Conservation (phyloP, 2,113 vertebrate species). For the Scomber colias region DNA sequence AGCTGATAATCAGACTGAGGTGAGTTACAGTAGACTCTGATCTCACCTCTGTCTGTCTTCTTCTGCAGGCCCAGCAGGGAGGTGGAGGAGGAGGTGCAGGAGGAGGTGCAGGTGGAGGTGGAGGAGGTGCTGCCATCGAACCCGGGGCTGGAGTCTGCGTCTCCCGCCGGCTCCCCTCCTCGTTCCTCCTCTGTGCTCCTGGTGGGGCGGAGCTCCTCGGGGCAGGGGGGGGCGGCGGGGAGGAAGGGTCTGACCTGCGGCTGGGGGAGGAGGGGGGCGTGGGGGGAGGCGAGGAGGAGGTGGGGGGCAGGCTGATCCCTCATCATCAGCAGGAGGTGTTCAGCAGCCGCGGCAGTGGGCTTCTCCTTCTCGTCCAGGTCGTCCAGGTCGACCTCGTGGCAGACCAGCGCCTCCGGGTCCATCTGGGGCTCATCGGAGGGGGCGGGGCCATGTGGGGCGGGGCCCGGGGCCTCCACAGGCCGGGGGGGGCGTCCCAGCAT, state of each 20-base stretch:
- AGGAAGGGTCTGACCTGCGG: constrained; percentile 79
- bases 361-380: constrained; percentile 96
- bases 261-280: constrained; percentile 58
- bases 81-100: constrained; percentile 84
- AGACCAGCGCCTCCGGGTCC: constrained; percentile 92
- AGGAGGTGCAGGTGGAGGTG: constrained; percentile 87
- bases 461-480: constrained; percentile 75
- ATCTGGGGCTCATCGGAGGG: constrained; percentile 86
- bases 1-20: too few species aligned
- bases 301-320: constrained; percentile 69
- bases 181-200: constrained; percentile 89
- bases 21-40: fast-evolving
- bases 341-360: constrained; percentile 64
- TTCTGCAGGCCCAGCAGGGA: constrained; percentile 86
- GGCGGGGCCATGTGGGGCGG: background rate
- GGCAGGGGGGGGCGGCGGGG: constrained; percentile 79
- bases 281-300: constrained; percentile 27
- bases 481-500: constrained; percentile 85
- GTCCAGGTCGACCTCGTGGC: constrained; percentile 96
- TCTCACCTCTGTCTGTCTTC: constrained; percentile 89
- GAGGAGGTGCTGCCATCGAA: constrained; percentile 88
- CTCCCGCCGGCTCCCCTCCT: constrained; percentile 88
- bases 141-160: constrained; percentile 88
- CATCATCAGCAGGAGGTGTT: constrained; percentile 75
- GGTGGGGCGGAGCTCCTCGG: constrained; percentile 87